Conservation (phyloP, 2,888 invertebrate genomes). For the Fissipunctia ypsillon region DNA sequence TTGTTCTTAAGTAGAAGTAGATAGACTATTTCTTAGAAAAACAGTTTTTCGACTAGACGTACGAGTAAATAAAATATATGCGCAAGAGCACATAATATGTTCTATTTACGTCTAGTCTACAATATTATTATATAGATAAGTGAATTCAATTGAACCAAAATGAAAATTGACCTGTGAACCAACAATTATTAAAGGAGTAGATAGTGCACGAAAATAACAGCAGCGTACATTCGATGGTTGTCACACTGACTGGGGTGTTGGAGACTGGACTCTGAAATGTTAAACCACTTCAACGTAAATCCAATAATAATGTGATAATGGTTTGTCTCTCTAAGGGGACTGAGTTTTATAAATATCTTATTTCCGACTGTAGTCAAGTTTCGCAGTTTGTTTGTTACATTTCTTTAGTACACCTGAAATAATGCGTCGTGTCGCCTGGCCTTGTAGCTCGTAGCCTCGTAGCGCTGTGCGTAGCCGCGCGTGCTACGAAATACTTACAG, state of each 20-base stretch:
- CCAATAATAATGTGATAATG: conserved; percentile 24
- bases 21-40: conserved; percentile 16
- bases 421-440: conserved; percentile 62
- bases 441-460: conserved; percentile 65
- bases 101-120: background rate
- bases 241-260: conserved; percentile 11
- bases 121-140: background rate
- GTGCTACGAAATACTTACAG: conserved; percentile 69
- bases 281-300: conserved; percentile 31
- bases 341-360: conserved; percentile 1
- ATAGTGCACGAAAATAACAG: conserved; percentile 1
- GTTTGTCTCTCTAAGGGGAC: conserved; percentile 16
- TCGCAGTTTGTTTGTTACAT: conserved; percentile 19
- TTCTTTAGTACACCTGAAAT: conserved; percentile 28
- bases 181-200: background rate
- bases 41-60: background rate
- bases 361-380: background rate
- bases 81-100: too few species aligned
- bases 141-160: conserved; percentile 7
- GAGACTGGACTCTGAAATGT: conserved; percentile 48
- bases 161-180: background rate
- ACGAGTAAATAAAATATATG: too few species aligned
- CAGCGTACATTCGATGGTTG: conserved; percentile 29
- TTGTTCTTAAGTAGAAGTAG: conserved; percentile 32
- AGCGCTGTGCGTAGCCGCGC: conserved; percentile 65